Base-by-base conservation (phyloP, 2,113 vertebrate genomes). In the Hepsetus odoe region DNA sequence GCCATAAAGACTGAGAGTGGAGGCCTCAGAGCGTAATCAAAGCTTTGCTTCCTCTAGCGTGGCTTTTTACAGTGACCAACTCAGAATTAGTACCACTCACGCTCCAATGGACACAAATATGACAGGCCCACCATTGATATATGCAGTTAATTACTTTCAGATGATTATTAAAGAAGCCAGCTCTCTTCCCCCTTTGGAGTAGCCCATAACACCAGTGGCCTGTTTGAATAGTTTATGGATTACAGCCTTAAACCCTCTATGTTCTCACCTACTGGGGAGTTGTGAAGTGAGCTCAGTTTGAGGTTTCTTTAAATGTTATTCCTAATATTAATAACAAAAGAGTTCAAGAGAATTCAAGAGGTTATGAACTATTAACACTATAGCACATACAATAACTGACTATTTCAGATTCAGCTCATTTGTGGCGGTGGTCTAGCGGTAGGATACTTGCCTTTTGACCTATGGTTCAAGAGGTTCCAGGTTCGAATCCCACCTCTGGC, bases 11-110 rank as follows among this genome's bases (percentile, higher is more conserved):
- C 87, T 87, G 85, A 82, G 87, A 78, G 86, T 89, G 84, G 86
- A 86, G 87, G 88, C 85, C 74, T 76, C 85, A 85, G 84, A 87
- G 83, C 82, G 85, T 90, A 91, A 90, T 91, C 90, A 92, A 81
- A 89, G 91, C 91, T 92, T 90, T 91, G 86, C 91, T 82, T 90
- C 84, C 85, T 90, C 83, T 92, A 87, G 89, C 90, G 87, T 92
- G 74, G 88, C 91, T 88, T 86, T 86, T 90, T 91, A 86, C 85
- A 84, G 88, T 91, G 90, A 91, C 91, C 91, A 90, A 87, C 84
- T 77, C 74, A 83, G 88, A 92, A 89, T 93, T 90, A 91, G 88
- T 89, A 87, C 46, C 76, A 74, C 72, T 40, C 80, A 85, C 53
- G 86, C 89, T 86, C 86, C 88, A 90, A 64, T 90, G 89, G 85